These are phyloP conservation scores for Gastrophryne carolinensis DNA, from an alignment of 2,797 vertebrate genomes.

Conservation along the genomic window DNA sequence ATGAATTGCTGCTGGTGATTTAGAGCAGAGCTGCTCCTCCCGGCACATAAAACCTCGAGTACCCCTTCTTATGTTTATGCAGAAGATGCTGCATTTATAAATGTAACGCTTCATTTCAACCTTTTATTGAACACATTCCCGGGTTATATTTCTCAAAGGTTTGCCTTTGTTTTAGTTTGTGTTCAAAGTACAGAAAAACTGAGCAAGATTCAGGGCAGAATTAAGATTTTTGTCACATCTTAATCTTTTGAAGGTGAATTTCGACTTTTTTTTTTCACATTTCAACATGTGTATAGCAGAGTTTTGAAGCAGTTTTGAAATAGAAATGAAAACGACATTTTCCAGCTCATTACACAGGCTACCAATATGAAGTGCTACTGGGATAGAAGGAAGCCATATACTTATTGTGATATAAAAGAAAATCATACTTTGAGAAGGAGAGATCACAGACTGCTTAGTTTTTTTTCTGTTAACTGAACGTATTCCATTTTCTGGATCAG, in stretches of 20 bases:
- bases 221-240: neutral
- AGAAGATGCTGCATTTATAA: slow-evolving; percentile 21
- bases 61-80: slow-evolving; percentile 55
- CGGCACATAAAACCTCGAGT: slow-evolving; percentile 68
- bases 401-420: no score
- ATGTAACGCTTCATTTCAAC: neutral
- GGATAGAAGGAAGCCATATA: no score
- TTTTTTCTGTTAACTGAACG: no score
- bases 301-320: neutral
- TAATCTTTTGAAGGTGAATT: neutral
- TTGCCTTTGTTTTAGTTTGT: neutral
- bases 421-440: neutral
- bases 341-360: neutral
- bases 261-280: neutral
- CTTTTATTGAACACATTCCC: slow-evolving; percentile 6
- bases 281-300: neutral
- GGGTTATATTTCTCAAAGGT: neutral
- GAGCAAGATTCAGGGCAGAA: neutral
- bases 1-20: slow-evolving; percentile 82
- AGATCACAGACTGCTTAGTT: neutral
- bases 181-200: neutral
- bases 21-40: slow-evolving; percentile 67
- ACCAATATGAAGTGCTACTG: no score
- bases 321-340: neutral
- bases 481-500: no score